Evolutionary conservation across 2,888 invertebrate genomes (phyloP), one percentile per base, ranked within the genome.

Genomic region (Melinaea marsaeus): DNA sequence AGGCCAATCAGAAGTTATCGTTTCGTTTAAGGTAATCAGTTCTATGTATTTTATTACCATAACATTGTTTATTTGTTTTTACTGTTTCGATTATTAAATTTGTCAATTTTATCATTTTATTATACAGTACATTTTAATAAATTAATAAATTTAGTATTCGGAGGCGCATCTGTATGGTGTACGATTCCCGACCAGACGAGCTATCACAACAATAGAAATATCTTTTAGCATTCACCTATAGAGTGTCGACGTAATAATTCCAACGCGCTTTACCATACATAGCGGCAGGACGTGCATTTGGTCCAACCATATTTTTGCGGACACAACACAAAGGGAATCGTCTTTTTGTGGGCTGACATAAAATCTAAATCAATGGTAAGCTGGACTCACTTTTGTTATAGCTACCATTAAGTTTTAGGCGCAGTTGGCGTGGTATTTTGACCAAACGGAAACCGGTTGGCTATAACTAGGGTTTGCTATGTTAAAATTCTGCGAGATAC

Each of bases 301-400:
- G 73, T 80, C 75, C 80, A 77, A 75, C 80, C 84, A 82, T 86
- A 83, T 80, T 81, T 84, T 81, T 78, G 80, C 81, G 84, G 79
- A 79, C 78, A 78, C 78, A 78, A 79, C 79, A 88, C 85, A 90
- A 88, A 85, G 77, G 84, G 76, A 74, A 75, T 85, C 79, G 74
- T 80, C 86, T 86, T 86, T 88, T 87, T 83, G 77, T 72, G 74
- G 75, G 77, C 80, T 80, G 76, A 82, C 84, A 79, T 80, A 78
- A 83, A 88, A 86, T 84, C 84, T 83, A 86, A 90, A 90, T 90
- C 90, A 89, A 89, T 89, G 90, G 90, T 88, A 81, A 86, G 85
- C 79, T 75, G 82, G 76, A 79, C 81, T 86, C 84, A 88, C 87
- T 88, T 89, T 87, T 89, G 85, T 88, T 86, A 86, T 86, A 83